phyloP scores from a whole-genome alignment of 1,140 invertebrate genomes.

The Anadara kagoshimensis region DNA sequence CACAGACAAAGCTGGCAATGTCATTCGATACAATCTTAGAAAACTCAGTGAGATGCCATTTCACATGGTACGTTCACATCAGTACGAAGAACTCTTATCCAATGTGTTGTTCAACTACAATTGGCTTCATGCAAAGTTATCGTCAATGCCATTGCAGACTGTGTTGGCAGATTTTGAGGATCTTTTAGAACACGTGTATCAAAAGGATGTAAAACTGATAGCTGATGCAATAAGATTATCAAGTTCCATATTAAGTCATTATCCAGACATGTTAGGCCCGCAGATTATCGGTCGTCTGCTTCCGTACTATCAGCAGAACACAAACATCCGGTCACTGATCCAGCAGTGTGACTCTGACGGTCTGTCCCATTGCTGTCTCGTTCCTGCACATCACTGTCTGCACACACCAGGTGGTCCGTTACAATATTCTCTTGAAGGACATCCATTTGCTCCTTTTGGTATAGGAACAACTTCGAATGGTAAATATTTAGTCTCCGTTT shows the following conservation, averaged over 20 bases:
- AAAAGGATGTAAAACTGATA: slow-evolving; percentile 92
- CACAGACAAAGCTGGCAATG: slow-evolving; percentile 87
- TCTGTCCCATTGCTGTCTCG: slow-evolving; percentile 88
- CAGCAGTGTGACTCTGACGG: slow-evolving; percentile 90
- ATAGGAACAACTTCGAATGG: slow-evolving; percentile 94
- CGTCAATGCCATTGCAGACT: slow-evolving; percentile 92
- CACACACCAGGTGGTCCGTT: slow-evolving; percentile 98
- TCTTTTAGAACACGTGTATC: slow-evolving; percentile 84
- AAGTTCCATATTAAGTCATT: slow-evolving; percentile 81
- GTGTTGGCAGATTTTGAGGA: slow-evolving; percentile 98
- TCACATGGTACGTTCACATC: slow-evolving; percentile 91
- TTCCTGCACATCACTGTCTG: slow-evolving; percentile 95
- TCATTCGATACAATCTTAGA: slow-evolving; percentile 76
- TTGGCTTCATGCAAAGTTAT: slow-evolving; percentile 97
- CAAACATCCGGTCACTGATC: slow-evolving; percentile 88
- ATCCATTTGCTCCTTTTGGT: slow-evolving; percentile 97
- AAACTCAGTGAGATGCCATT: slow-evolving; percentile 88
- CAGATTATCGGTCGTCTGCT: slow-evolving; percentile 94
- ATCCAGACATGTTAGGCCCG: slow-evolving; percentile 96
- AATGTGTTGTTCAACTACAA: slow-evolving; percentile 98
- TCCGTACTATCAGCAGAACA: slow-evolving; percentile 77
- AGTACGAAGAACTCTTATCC: slow-evolving; percentile 94
- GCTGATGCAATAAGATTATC: slow-evolving; percentile 94
- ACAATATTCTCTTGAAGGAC: slow-evolving; percentile 98
- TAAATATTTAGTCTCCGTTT: slow-evolving; percentile 95